These are phyloP conservation scores for Alca torda DNA, from an alignment of 2,797 vertebrate genomes.

Conservation along the genomic window DNA sequence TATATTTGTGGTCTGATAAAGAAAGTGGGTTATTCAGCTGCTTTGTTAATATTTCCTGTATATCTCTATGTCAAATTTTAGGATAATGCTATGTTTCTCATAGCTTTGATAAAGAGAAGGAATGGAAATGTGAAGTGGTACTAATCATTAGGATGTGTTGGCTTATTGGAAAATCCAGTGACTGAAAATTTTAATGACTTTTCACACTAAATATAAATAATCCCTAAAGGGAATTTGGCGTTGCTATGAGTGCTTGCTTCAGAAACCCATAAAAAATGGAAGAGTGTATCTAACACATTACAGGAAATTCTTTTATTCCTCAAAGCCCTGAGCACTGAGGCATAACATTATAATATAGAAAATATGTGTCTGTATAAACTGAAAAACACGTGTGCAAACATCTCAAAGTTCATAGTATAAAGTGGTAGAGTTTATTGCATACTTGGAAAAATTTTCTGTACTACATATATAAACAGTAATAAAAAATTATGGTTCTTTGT, in stretches of 20 bases:
- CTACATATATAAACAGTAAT: not conserved
- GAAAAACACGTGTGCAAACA: not conserved
- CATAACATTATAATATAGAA: conserved; percentile 5
- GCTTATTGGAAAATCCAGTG: conserved; percentile 48
- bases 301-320: conserved; percentile 46
- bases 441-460: not conserved
- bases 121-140: conserved; percentile 52
- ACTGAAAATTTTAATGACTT: conserved; percentile 67
- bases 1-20: conserved; percentile 34
- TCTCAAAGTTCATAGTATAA: not conserved
- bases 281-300: conserved; percentile 47
- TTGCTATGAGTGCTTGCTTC: conserved; percentile 26
- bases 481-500: not conserved
- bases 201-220: conserved; percentile 64
- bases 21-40: conserved; percentile 27
- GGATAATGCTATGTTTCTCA: conserved; percentile 28
- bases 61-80: conserved; percentile 31
- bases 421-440: not conserved
- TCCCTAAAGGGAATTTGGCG: conserved; percentile 29
- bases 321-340: not conserved
- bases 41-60: conserved; percentile 41
- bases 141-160: conserved; percentile 54
- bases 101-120: conserved; percentile 39
- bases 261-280: conserved; percentile 8
- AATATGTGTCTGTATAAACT: not conserved